Evolutionary conservation across 2,888 invertebrate genomes (phyloP), one percentile per base, ranked within the genome.

Genomic region (Lepas anatifera): DNA sequence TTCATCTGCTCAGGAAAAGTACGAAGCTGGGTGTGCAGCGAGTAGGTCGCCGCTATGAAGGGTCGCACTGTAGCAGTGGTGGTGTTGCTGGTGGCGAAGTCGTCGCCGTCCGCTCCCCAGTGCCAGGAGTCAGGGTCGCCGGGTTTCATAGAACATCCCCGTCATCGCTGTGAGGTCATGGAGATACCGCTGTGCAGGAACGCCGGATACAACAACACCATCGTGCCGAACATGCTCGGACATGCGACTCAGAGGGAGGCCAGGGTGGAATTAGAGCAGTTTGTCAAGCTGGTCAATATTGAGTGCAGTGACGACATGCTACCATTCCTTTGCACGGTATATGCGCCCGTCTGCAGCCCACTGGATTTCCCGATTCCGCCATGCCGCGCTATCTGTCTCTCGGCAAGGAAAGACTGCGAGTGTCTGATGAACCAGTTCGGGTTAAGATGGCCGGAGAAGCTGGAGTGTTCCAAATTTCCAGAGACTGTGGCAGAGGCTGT

Each of bases 231-330:
- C 82, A 90, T 93, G 78, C 87, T 97, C 78, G 95, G 96, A 80
- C 97, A 99, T 80, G 95, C 95, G 79, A 92, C 90, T 46, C 98
- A 99, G 76, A 96, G 98, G 74, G 98, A 99, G 81, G 98, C 98
- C 3, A 98, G 97, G 0, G 82, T 98, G 66, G 93, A 93, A 81
- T 95, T 95, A 58, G 96, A 98, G 81, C 97, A 98, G 81, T 99
- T 97, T 81, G 98, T 94, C 92, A 98, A 98, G 0, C 84, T 99
- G 71, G 98, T 99, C 7, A 95, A 97, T 82, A 97, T 98, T 78
- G 91, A 94, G 77, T 99, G 99, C 79, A 97, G 97, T 0, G 87
- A 90, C 0, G 97, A 98, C 79, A 84, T 99, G 68, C 91, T 91
- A 80, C 96, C 99, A 83, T 99, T 99, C 85, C 85, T 99, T 67